These are phyloP conservation scores for Myotis pilosus DNA, from an alignment of 2,797 vertebrate species.

Conservation along the genomic window DNA sequence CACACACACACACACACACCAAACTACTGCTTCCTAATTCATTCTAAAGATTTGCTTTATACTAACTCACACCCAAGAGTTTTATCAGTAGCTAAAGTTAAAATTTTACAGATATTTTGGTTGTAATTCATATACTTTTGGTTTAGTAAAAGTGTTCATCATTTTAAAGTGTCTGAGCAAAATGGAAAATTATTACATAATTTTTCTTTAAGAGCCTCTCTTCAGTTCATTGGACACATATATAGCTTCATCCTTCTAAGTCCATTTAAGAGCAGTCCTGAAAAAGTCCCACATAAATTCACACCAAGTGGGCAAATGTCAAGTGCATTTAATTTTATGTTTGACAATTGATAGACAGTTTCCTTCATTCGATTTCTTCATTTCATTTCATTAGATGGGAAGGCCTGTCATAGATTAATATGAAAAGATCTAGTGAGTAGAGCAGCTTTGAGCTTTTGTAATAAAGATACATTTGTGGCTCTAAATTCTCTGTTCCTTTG, in stretches of 20 bases:
- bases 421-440: neutral
- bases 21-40: neutral
- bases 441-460: neutral
- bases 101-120: slow-evolving; percentile 18
- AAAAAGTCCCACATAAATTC: slow-evolving; percentile 45
- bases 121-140: slow-evolving; percentile 39
- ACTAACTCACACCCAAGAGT: neutral
- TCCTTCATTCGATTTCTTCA: slow-evolving; percentile 1
- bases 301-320: slow-evolving; percentile 36
- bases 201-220: slow-evolving; percentile 54
- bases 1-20: neutral
- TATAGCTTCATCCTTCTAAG: neutral
- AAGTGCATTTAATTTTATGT: slow-evolving; percentile 35
- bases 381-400: slow-evolving; percentile 9
- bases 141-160: slow-evolving; percentile 52
- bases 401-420: slow-evolving; percentile 2
- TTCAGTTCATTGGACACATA: slow-evolving; percentile 18
- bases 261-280: neutral
- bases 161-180: slow-evolving; percentile 34
- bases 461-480: neutral
- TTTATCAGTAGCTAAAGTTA: slow-evolving; percentile 33
- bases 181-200: slow-evolving; percentile 34
- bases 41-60: slow-evolving; percentile 22
- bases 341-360: neutral
- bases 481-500: neutral